Evolutionary conservation across 2,113 vertebrate genomes (phyloP).

Genomic region (Pungitius pungitius): DNA sequence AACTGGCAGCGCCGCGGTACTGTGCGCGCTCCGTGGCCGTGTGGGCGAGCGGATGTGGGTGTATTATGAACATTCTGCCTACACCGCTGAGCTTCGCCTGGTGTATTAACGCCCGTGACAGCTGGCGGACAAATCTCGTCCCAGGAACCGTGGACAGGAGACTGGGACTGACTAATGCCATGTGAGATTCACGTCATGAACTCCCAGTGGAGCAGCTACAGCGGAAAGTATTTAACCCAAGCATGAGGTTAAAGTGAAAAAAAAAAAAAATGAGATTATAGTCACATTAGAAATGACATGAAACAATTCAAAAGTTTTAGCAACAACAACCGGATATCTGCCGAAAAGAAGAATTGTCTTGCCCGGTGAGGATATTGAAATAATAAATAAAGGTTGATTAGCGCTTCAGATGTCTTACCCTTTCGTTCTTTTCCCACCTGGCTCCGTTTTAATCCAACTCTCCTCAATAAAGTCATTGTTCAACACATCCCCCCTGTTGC

Average conservation of each 20-base stretch:
- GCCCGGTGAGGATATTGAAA: neutral
- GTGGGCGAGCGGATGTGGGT: conserved; percentile 8
- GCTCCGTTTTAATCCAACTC: neutral
- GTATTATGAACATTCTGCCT: conserved; percentile 30
- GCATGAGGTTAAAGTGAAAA: neutral
- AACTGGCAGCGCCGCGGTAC: neutral
- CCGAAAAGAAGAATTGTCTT: neutral
- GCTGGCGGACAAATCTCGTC: conserved; percentile 19
- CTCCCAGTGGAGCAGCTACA: neutral
- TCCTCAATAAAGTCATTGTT: neutral
- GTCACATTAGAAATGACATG: neutral
- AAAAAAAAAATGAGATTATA: too few relatives aligned
- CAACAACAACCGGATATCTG: neutral
- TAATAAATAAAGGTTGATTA: neutral
- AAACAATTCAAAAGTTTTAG: neutral
- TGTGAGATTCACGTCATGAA: neutral
- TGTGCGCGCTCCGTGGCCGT: conserved; percentile 14
- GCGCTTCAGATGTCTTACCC: neutral
- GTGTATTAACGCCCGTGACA: conserved; percentile 29
- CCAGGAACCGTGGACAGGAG: neutral
- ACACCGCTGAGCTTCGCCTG: conserved; percentile 10
- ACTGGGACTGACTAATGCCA: neutral
- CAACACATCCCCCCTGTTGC: neutral
- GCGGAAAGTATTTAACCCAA: neutral
- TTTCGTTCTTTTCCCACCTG: neutral